Base-by-base conservation (phyloP, 2,113 vertebrate genomes). In the Nothobranchius kuhntae region DNA sequence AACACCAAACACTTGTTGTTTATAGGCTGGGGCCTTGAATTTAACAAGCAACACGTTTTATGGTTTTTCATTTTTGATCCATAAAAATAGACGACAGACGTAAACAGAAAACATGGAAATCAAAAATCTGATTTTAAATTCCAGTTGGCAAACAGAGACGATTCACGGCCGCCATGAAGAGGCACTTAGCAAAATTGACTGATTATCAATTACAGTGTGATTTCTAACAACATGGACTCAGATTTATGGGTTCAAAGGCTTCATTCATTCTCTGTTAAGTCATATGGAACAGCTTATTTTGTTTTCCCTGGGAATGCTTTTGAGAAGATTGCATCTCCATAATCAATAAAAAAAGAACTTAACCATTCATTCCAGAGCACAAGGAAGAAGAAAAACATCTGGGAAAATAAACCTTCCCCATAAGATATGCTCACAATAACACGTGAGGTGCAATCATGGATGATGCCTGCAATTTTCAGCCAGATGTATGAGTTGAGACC, bases 301-400 rank as follows among this genome's bases (percentile, higher is more conserved):
- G 78, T 85, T 87, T 50, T 82, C 66, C 71, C 62, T 76, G 65
- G 65, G 65, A 60, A 56, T 73, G 88, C 91, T 91, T 89, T 92
- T 85, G 61, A 80, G 81, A 78, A 87, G 83, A 90, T 93, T 90
- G 81, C 83, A 92, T 91, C 87, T 86, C 80, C 85, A 89, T 91
- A 89, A 91, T 91, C 86, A 89, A 91, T 91, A 85, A 78, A 81
- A 82, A 79, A 62, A 21, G 81, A 70, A 71, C 71, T 46, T 69
- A 53, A 73, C 55, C 68, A 78, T 64, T 75, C 63, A 82, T 61
- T 65, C 50, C 63, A 44, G 57, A 35, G 50, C 73, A 36, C 40
- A 26, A 61, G 50, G 42, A 56, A 51, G 7, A 50, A 35, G 36
- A 65, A 53, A 80, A 57, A 54, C 66, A 83, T 81, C 72, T 74